A percentile compares a stretch with the other conserved stretches of the same genome.
These are phyloP conservation scores for Solea senegalensis DNA, from an alignment of 2,113 vertebrate species.

Conservation along the genomic window DNA sequence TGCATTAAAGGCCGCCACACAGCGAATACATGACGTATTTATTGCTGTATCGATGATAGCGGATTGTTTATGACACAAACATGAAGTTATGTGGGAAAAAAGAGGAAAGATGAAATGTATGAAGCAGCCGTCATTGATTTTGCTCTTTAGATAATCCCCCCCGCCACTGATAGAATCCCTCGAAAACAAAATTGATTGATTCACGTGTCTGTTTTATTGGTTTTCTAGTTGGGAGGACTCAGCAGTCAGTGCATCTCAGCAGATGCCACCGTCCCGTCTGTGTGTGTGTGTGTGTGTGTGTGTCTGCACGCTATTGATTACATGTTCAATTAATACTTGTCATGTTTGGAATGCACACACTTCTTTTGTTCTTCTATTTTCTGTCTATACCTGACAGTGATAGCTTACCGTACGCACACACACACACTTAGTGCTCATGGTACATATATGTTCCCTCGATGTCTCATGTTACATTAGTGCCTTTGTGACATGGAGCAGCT, in stretches of 20 bases:
- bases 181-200: slow-evolving; percentile 53
- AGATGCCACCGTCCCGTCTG: not conserved
- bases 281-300: not conserved
- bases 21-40: not conserved
- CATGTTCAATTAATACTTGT: not conserved
- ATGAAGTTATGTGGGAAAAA: not conserved
- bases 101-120: not conserved
- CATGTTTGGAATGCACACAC: not conserved
- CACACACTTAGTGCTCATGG: not conserved
- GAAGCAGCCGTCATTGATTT: slow-evolving; percentile 47
- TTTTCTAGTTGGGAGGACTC: slow-evolving; percentile 18
- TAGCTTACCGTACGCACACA: not conserved
- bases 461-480: slow-evolving; percentile 17
- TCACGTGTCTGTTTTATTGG: slow-evolving; percentile 36
- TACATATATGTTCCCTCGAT: slow-evolving; percentile 1
- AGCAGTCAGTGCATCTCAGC: not conserved
- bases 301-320: not conserved
- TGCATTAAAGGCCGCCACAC: not conserved
- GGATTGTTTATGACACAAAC: slow-evolving; percentile 8
- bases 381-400: slow-evolving; percentile 1
- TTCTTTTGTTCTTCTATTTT: not conserved
- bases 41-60: not conserved
- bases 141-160: slow-evolving; percentile 32
- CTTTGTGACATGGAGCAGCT: slow-evolving; percentile 34
- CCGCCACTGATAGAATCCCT: slow-evolving; percentile 18